Conservation (phyloP, 2,797 vertebrate genomes). For the Dendrocincla fuliginosa region DNA sequence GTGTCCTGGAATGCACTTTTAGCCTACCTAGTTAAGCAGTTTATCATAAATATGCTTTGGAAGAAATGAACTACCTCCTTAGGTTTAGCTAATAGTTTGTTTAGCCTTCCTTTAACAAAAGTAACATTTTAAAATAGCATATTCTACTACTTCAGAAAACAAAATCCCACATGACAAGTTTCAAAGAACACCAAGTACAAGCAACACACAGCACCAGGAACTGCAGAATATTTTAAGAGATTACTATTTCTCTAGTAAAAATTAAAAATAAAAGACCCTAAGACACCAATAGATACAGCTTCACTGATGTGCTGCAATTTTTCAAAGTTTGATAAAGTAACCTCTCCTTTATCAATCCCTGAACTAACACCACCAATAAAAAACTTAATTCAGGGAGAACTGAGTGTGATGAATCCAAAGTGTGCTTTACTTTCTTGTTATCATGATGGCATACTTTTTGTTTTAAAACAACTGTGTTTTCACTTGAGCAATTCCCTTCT, state of each 20-base stretch:
- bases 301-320: neutral
- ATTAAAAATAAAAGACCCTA: neutral
- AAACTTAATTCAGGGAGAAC: neutral
- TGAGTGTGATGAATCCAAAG: neutral
- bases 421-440: neutral
- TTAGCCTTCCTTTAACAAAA: conserved; percentile 43
- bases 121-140: conserved; percentile 30
- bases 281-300: neutral
- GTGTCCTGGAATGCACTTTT: neutral
- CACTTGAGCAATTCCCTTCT: neutral
- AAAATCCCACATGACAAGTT: neutral
- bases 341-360: neutral
- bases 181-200: conserved; percentile 18
- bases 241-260: neutral
- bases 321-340: neutral
- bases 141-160: conserved; percentile 28
- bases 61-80: conserved; percentile 61
- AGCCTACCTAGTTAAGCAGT: conserved; percentile 8
- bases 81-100: conserved; percentile 40
- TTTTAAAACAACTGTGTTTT: neutral
- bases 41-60: conserved; percentile 36
- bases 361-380: neutral
- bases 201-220: neutral
- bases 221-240: neutral
- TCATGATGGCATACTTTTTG: neutral